A percentile compares a stretch with the other conserved stretches of the same genome.
Conservation (phyloP, 2,888 invertebrate genomes). For the Epistrophella euchroma region DNA sequence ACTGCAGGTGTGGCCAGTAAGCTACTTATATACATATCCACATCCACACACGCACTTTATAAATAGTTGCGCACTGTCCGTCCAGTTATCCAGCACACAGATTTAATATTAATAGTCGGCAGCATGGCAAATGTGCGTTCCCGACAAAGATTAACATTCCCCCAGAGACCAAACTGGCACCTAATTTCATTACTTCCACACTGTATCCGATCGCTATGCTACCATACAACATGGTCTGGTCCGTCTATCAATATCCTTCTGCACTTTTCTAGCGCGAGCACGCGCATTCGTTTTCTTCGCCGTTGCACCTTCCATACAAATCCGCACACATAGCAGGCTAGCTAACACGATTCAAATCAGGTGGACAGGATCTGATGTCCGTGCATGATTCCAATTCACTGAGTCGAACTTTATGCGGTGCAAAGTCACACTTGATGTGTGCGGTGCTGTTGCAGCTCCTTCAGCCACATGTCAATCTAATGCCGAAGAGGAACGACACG, state of each 20-base stretch:
- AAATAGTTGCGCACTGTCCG: conserved; percentile 41
- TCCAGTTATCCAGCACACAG: conserved; percentile 52
- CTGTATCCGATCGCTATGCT: conserved; percentile 39
- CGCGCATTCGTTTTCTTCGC: conserved; percentile 21
- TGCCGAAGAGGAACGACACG: conserved; percentile 65
- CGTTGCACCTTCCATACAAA: conserved; percentile 19
- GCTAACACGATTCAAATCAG: conserved; percentile 69
- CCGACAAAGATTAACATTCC: conserved; percentile 65
- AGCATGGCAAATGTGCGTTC: conserved; percentile 65
- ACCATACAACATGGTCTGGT: conserved; percentile 51
- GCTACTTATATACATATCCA: background rate
- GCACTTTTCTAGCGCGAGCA: conserved; percentile 40
- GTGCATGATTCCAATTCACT: conserved; percentile 73
- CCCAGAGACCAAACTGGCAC: conserved; percentile 51
- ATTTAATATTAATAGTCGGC: conserved; percentile 72
- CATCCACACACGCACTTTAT: conserved; percentile 68
- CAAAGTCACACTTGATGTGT: conserved; percentile 60
- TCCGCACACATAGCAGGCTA: conserved; percentile 8
- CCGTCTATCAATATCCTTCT: conserved; percentile 21
- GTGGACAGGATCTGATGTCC: conserved; percentile 72
- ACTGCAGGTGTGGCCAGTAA: conserved; percentile 68
- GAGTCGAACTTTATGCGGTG: conserved; percentile 66
- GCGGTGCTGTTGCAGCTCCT: conserved; percentile 36
- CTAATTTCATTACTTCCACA: conserved; percentile 74
- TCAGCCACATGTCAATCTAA: conserved; percentile 71